Evolutionary conservation across 2,797 vertebrate species (phyloP).

Genomic region (Anableps anableps): DNA sequence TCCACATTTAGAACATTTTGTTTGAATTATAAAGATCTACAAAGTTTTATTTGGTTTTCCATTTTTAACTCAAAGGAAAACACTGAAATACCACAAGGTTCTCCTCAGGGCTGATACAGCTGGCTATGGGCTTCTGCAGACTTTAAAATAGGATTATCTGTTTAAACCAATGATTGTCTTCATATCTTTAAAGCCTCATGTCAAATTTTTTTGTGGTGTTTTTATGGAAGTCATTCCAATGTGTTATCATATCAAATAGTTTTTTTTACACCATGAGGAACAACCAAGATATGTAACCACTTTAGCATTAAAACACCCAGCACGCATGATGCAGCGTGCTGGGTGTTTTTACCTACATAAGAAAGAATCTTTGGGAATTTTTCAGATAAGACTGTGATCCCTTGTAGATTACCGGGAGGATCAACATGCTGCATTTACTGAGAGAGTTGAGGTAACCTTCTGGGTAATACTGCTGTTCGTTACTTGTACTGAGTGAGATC

Average conservation of each 20-base stretch:
- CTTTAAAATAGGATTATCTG: constrained; percentile 12
- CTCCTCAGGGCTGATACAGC: constrained; percentile 57
- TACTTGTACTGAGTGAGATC: constrained; percentile 10
- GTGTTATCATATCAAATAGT: constrained; percentile 1
- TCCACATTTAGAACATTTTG: constrained; percentile 47
- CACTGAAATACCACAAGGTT: constrained; percentile 54
- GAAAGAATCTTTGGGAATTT: constrained; percentile 61
- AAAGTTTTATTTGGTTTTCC: constrained; percentile 37
- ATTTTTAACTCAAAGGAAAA: constrained; percentile 61
- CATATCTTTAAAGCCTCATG: constrained; percentile 11
- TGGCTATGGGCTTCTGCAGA: constrained; percentile 25
- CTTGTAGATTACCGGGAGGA: constrained; percentile 55
- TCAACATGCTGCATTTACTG: constrained; percentile 50
- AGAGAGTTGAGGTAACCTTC: constrained; percentile 31
- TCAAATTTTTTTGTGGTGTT: constrained; percentile 3
- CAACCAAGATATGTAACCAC: constrained; percentile 22
- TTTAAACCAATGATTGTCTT: constrained; percentile 6
- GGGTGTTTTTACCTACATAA: constrained; percentile 52
- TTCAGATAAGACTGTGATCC: constrained; percentile 54
- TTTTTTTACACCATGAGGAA: constrained; percentile 13
- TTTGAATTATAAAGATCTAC: constrained; percentile 64
- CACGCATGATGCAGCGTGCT: constrained; percentile 4
- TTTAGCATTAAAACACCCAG: constrained; percentile 31
- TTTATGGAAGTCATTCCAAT: constrained; percentile 10
- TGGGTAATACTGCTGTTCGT: constrained; percentile 17